A percentile compares a stretch with the other conserved stretches of the same genome.
These are phyloP conservation scores for Pantherophis alleghaniensis DNA, from an alignment of 2,797 vertebrate species.

Conservation along the genomic window DNA sequence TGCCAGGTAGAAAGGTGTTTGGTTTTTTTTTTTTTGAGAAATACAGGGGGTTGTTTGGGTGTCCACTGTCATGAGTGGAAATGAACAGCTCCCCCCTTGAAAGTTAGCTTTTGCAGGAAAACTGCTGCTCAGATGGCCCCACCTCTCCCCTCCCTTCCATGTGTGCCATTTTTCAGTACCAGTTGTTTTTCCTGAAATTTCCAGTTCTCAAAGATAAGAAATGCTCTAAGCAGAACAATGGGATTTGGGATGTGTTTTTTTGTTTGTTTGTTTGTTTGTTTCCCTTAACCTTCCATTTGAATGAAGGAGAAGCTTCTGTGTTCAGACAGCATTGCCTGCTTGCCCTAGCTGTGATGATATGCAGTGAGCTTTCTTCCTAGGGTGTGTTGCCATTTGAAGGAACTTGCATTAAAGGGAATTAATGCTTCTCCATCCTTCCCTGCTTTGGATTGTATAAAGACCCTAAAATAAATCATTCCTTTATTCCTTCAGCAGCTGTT, in stretches of 20 bases:
- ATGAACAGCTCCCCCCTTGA: background rate
- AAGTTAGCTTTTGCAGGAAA: background rate
- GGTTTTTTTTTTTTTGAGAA: background rate
- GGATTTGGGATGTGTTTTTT: background rate
- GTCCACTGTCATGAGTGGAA: background rate
- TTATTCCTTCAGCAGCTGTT: conserved; percentile 24
- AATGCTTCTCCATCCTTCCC: conserved; percentile 18
- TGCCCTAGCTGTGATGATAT: background rate
- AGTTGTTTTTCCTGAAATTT: background rate
- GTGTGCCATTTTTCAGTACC: background rate
- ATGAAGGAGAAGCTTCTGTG: conserved; percentile 3
- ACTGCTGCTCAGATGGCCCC: background rate
- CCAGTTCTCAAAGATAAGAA: background rate
- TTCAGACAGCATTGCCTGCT: conserved; percentile 1
- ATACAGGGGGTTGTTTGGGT: background rate
- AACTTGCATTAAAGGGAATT: conserved; percentile 33
- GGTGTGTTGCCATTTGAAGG: background rate
- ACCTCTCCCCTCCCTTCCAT: background rate
- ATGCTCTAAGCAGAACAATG: background rate
- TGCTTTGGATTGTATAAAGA: conserved; percentile 41
- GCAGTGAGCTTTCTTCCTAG: background rate
- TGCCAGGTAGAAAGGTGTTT: background rate
- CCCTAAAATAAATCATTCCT: conserved; percentile 43
- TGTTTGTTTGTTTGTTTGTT: background rate
- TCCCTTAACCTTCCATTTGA: background rate